Base-by-base conservation (phyloP, 2,113 vertebrate genomes). In the Tympanuchus pallidicinctus region DNA sequence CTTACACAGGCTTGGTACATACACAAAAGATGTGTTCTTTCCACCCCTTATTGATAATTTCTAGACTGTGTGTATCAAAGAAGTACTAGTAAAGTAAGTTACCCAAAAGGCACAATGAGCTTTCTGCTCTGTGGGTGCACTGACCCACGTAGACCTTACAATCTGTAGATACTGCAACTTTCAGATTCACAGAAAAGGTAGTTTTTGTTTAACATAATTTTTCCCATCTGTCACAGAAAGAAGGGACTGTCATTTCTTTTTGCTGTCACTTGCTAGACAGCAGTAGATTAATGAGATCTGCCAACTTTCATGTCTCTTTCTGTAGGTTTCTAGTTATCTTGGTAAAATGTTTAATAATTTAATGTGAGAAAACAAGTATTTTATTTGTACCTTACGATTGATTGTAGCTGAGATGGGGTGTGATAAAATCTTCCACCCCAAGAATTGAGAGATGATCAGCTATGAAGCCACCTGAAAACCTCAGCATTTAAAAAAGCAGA, bases 311-410 rank as follows among this genome's bases (percentile, higher is more conserved):
- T 80, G 16, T 6, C 45, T 80, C 66, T 84, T 61, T 25, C 18
- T 69, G 60, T 81, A 59, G 18, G 13, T 65, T 47, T 86, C 42
- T 75, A 28, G 43, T 64, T 84, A 72, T 56, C 50, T 83, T 80
- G 7, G 4, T 92, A 57, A 94, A 90, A 63, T n/a, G 20, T 63
- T 86, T 54, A 82, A 66, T 88, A 83, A 88, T 89, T 89, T 73
- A 72, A 11, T 50, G 34, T 64, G 65, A 81, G 14, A 28, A 72
- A 75, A 82, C 9, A 36, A 56, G 22, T 78, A 25, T 60, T 90
- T 75, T 88, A 59, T 74, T 71, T 10, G 34, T 28, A 34, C 11
- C 11, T 75, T 13, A 19, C 6, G 78, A 54, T 82, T n/a, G 5
- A 6, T 72, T 75, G 48, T 15, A 69, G 25, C n/a, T 75, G 45